These are phyloP conservation scores for Palloptera scutellata DNA, from an alignment of 2,888 invertebrate genomes.

Conservation along the genomic window DNA sequence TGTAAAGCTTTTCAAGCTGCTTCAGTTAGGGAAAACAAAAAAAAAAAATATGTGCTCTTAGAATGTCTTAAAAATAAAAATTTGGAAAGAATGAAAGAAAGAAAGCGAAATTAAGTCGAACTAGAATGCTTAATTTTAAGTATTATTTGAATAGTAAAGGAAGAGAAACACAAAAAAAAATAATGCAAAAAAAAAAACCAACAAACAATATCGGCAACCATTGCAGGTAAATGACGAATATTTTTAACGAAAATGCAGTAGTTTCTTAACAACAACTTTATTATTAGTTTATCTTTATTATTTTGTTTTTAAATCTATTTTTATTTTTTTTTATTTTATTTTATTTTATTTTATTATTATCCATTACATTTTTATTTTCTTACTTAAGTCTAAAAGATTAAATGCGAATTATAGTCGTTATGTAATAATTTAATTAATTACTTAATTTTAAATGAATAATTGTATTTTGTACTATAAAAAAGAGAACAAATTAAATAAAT, in stretches of 20 bases:
- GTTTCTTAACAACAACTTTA: slow-evolving; percentile 11
- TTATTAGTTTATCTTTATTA: slow-evolving; percentile 5
- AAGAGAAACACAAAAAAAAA: background rate
- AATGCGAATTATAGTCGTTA: slow-evolving; percentile 30
- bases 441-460: slow-evolving; percentile 25
- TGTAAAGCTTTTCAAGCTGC: slow-evolving; percentile 44
- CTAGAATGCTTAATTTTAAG: background rate
- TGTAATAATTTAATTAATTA: slow-evolving; percentile 24
- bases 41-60: background rate
- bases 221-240: no score
- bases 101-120: slow-evolving; percentile 12
- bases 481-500: slow-evolving; percentile 20
- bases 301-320: slow-evolving; percentile 11
- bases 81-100: background rate
- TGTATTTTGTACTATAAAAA: slow-evolving; percentile 34
- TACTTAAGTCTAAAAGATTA: slow-evolving; percentile 1
- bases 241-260: background rate
- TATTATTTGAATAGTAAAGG: no score
- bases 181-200: no score
- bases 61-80: background rate
- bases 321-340: slow-evolving; percentile 6
- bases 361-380: slow-evolving; percentile 6
- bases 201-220: no score
- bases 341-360: slow-evolving; percentile 12
- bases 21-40: slow-evolving; percentile 9